Evolutionary conservation across 2,113 vertebrate species (phyloP).

Genomic region (Ptilonorhynchus violaceus): DNA sequence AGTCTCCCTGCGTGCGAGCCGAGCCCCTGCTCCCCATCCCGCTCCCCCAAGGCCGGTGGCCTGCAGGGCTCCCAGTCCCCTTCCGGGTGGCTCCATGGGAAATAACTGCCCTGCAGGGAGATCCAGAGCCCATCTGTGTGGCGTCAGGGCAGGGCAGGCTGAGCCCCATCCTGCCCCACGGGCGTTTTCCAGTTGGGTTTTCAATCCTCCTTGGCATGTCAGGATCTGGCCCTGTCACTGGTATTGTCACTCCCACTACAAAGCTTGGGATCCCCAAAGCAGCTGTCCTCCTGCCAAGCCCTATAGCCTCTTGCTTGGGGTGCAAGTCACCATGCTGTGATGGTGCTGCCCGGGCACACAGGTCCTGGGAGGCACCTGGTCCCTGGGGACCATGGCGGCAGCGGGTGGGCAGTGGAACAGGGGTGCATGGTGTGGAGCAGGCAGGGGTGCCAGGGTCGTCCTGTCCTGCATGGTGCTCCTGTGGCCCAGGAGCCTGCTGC

Average conservation of each 20-base stretch:
- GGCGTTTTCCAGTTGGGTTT: background rate
- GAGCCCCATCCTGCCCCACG: background rate
- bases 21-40: background rate
- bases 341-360: fast-evolving
- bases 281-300: background rate
- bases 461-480: background rate
- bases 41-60: background rate
- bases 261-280: background rate
- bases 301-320: background rate
- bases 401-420: fast-evolving
- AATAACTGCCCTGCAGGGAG: background rate
- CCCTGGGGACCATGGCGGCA: background rate
- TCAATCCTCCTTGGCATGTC: background rate
- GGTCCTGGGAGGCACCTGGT: background rate
- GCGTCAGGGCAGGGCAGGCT: background rate
- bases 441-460: background rate
- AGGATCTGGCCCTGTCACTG: background rate
- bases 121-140: background rate
- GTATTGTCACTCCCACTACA: background rate
- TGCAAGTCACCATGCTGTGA: fast-evolving
- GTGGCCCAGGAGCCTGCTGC: background rate
- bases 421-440: background rate
- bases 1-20: background rate
- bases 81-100: background rate
- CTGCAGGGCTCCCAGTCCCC: background rate